These are phyloP conservation scores for Scolopax rusticola DNA, from an alignment of 2,797 vertebrate species.

Conservation along the genomic window DNA sequence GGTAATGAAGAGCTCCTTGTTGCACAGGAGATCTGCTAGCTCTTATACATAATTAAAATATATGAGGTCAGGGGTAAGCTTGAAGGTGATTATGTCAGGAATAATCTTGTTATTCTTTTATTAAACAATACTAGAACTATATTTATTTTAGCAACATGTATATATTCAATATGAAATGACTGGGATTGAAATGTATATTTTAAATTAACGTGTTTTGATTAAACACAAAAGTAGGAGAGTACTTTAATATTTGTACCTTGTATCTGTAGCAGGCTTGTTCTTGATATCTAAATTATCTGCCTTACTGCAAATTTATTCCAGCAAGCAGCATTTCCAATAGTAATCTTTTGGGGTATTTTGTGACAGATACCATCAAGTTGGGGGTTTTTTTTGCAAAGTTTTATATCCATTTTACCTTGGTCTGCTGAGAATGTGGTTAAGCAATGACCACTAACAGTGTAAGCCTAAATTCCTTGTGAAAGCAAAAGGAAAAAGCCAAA, in stretches of 20 bases:
- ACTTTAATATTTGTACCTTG: slow-evolving; percentile 12
- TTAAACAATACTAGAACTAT: slow-evolving; percentile 10
- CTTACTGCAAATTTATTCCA: neutral
- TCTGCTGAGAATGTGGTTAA: neutral
- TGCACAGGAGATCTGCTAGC: slow-evolving; percentile 54
- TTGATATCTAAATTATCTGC: slow-evolving; percentile 22
- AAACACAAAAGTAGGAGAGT: neutral
- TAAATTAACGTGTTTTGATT: slow-evolving; percentile 19
- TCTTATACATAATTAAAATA: slow-evolving; percentile 69
- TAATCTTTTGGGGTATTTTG: neutral
- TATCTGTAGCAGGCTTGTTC: neutral
- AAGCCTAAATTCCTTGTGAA: neutral
- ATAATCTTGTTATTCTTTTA: slow-evolving; percentile 52
- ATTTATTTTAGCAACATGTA: slow-evolving; percentile 44
- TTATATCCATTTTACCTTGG: neutral
- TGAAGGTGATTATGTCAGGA: slow-evolving; percentile 62
- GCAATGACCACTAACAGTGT: fast-evolving
- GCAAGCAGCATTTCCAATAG: neutral
- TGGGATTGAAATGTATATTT: slow-evolving; percentile 6
- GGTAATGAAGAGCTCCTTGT: slow-evolving; percentile 78
- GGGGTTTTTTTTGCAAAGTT: neutral
- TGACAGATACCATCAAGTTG: neutral
- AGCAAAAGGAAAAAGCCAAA: neutral
- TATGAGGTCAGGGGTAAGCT: slow-evolving; percentile 65
- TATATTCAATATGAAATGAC: slow-evolving; percentile 26